A percentile compares a stretch with the other conserved stretches of the same genome.
These are phyloP conservation scores for Carcinoscorpius rotundicauda DNA, from an alignment of 1,140 invertebrate species.

Conservation along the genomic window DNA sequence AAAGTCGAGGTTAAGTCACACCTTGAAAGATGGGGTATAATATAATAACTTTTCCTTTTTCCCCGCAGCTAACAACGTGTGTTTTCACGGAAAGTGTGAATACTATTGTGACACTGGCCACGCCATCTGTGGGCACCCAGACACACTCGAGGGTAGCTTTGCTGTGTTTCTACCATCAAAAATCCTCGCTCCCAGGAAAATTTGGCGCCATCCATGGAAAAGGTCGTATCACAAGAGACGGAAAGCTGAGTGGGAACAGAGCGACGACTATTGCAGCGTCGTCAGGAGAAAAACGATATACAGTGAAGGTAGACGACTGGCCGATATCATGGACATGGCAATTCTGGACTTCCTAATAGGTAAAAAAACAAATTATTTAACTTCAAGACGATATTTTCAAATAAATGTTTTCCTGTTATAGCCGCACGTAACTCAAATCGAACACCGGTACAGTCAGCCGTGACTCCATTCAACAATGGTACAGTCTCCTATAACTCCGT, in stretches of 20 bases:
- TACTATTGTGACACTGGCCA: conserved; percentile 99
- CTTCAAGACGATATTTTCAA: no score
- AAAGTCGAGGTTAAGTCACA: no score
- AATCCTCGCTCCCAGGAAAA: conserved; percentile 66
- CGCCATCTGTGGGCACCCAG: conserved; percentile 91
- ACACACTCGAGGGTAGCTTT: conserved; percentile 89
- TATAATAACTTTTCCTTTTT: no score
- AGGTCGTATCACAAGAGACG: conserved; percentile 86
- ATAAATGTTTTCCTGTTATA: no score
- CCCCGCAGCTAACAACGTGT: conserved; percentile 38
- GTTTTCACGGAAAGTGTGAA: conserved; percentile 59
- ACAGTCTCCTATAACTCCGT: no score
- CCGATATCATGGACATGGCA: conserved; percentile 89
- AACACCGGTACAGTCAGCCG: no score
- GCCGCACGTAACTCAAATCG: no score
- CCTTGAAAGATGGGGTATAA: no score
- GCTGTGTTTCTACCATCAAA: conserved; percentile 83
- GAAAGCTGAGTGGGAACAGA: conserved; percentile 91
- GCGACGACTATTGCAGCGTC: conserved; percentile 78
- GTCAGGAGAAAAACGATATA: conserved; percentile 83
- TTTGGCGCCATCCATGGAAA: conserved; percentile 32
- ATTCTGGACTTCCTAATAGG: conserved; percentile 85
- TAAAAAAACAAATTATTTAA: not conserved
- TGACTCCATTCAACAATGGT: no score
- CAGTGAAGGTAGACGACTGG: conserved; percentile 69